Conservation (phyloP, 2,797 vertebrate genomes). For the Pangasius larnaudii region DNA sequence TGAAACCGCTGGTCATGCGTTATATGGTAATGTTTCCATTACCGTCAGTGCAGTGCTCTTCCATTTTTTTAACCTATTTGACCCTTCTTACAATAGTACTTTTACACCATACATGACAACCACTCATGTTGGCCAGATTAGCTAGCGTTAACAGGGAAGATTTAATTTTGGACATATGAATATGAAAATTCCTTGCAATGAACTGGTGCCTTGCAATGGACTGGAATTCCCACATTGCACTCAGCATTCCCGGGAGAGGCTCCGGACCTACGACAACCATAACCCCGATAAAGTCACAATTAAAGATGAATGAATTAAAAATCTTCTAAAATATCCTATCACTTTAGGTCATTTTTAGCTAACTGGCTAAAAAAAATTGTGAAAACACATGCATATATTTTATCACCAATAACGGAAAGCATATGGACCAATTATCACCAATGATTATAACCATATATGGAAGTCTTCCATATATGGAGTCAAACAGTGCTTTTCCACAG, state of each 20-base stretch:
- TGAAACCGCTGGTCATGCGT: neutral
- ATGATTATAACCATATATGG: neutral
- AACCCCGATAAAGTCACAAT: neutral
- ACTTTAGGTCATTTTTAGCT: neutral
- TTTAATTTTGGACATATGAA: neutral
- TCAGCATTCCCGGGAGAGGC: neutral
- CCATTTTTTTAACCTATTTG: neutral
- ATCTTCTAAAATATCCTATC: neutral
- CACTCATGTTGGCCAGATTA: neutral
- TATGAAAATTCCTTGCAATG: neutral
- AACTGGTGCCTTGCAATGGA: neutral
- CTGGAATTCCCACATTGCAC: neutral
- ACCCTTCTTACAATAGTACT: neutral
- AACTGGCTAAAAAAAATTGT: neutral
- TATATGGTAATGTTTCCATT: neutral
- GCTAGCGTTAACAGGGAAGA: neutral
- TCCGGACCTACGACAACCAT: neutral
- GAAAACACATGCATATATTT: neutral
- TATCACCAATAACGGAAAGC: neutral
- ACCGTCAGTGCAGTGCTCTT: slow-evolving; percentile 1
- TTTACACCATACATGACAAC: neutral
- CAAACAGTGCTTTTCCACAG: neutral
- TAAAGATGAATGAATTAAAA: neutral
- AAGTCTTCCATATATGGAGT: neutral
- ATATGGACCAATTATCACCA: neutral